A percentile compares a stretch with the other conserved stretches of the same genome.
phyloP scores from a whole-genome alignment of 2,797 vertebrate species.

The Alcedo quadribrachys region DNA sequence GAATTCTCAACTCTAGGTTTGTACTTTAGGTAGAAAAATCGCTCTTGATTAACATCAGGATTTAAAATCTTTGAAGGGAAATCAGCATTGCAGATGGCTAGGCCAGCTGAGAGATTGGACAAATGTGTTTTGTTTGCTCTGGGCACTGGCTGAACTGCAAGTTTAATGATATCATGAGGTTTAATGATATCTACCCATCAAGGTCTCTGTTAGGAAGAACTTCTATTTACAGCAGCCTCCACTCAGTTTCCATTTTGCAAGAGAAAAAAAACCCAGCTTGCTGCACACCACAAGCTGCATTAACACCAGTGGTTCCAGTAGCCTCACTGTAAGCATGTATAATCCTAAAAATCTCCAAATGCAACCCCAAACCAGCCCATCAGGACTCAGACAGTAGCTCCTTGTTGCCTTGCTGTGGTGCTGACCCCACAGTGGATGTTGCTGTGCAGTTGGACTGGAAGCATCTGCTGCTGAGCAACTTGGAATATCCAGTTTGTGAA shows the following conservation, averaged over 20 bases:
- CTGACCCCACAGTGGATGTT: not conserved
- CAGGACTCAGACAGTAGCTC: not conserved
- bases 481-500: slow-evolving; percentile 20
- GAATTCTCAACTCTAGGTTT: not conserved
- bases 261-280: not conserved
- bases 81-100: not conserved
- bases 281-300: not conserved
- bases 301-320: not conserved
- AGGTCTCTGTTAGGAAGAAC: not conserved
- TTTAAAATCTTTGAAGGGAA: not conserved
- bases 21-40: not conserved
- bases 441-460: slow-evolving; percentile 11
- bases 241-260: not conserved
- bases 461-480: slow-evolving; percentile 19
- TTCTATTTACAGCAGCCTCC: not conserved
- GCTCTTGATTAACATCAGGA: slow-evolving; percentile 20
- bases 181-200: not conserved
- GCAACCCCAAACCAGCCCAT: not conserved
- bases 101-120: not conserved
- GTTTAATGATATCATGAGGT: not conserved
- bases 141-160: not conserved
- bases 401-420: not conserved
- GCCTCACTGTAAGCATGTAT: not conserved
- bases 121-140: slow-evolving; percentile 5
- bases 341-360: not conserved